Percentiles rank a stretch among this genome's conserved stretches.
Evolutionary conservation across 2,113 vertebrate species (phyloP).

Genomic region (Sceloporus tristichus): DNA sequence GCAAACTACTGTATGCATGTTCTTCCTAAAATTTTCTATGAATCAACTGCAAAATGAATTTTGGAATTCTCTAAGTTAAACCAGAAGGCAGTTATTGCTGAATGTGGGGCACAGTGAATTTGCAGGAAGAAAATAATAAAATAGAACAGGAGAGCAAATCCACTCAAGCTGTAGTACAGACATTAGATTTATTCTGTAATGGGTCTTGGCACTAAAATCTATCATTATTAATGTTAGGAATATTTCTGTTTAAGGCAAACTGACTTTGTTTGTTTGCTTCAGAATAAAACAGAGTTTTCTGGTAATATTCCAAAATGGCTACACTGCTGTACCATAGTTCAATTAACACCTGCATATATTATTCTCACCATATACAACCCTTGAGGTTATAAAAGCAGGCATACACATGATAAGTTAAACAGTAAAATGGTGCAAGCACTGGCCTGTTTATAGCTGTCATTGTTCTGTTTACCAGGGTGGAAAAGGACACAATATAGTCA

Average conservation of each 20-base stretch:
- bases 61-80: not conserved
- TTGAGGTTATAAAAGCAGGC: conserved; percentile 28
- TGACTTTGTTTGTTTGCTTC: not conserved
- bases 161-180: not conserved
- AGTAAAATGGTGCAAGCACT: conserved; percentile 46
- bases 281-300: too few species aligned
- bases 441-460: conserved; percentile 36
- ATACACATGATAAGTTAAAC: conserved; percentile 38
- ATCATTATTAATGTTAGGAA: not conserved
- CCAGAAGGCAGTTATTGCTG: not conserved
- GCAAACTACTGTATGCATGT: too few species aligned
- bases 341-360: not conserved
- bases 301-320: not conserved
- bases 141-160: not conserved
- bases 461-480: conserved; percentile 54
- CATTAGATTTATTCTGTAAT: not conserved
- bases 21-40: too few species aligned
- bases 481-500: conserved; percentile 63
- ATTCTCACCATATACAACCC: conserved; percentile 2
- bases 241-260: not conserved
- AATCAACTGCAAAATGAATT: not conserved
- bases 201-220: not conserved
- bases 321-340: not conserved
- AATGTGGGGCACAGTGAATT: not conserved
- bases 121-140: not conserved